Evolutionary conservation across 2,113 vertebrate genomes (phyloP), one percentile per base, ranked within the genome.

Genomic region (Chascanopsetta lugubris): DNA sequence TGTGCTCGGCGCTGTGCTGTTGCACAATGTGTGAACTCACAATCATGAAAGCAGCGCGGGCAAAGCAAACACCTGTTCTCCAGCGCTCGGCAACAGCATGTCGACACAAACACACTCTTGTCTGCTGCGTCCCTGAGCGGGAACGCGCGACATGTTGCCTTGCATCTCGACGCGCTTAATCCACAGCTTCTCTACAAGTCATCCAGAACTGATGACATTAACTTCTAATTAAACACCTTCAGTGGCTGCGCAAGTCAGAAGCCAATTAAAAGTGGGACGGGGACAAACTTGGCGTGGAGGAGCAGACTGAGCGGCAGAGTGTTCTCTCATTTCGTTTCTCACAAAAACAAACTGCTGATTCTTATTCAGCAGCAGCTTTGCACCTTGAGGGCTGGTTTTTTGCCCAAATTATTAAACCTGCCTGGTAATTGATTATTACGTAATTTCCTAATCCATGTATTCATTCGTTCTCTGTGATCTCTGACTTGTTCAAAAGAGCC

Each of bases 401-500:
- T 2, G 0, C 34, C 47, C 9, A 26, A 53, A 8, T 22, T 47
- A 64, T 6, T 8, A 17, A 56, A 29, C 51, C 22, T 61, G 63
- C 34, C 10, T 13, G 27, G n/a, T 26, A 61, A 61, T 66, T 61
- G 61, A 24, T 36, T 20, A 69, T 24, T 48, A 42, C 2, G 13
- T 34, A 26, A 58, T 63, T 68, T 42, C 20, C 56, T 12, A n/a
- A n/a, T n/a, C n/a, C n/a, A n/a, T n/a, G n/a, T n/a, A n/a, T 34
- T 3, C 32, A n/a, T 1, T 0, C 11, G 18, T 26, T 40, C 27
- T 24, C 8, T 22, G 18, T 26, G 15, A 36, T 27, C 49, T 38
- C 15, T 9, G 49, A 49, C 15, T 27, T 43, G 47, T 47, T 38
- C 48, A 53, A 24, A 51, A 71, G 50, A 47, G 42, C 32, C 49